Conservation (phyloP, 2,113 vertebrate species). For the Cottus gobio region DNA sequence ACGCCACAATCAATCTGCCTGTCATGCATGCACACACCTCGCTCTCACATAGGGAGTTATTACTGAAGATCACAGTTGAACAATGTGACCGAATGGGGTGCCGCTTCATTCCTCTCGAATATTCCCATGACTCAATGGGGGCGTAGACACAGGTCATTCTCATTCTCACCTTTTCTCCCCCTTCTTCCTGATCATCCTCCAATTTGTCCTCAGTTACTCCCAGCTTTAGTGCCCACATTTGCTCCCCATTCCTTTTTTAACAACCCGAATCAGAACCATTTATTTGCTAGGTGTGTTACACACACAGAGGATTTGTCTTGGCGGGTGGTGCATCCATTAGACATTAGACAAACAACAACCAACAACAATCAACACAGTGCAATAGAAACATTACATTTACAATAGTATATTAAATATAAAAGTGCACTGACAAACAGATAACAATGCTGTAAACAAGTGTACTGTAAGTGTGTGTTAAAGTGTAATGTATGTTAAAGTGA, state of each 20-base stretch:
- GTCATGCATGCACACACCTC: constrained; percentile 1
- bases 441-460: too few relatives aligned
- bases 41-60: constrained; percentile 2
- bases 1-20: neutral
- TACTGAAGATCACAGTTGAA: constrained; percentile 24
- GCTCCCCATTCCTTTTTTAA: constrained; percentile 16
- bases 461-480: too few relatives aligned
- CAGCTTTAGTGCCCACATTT: constrained; percentile 21
- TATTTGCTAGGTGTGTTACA: too few relatives aligned
- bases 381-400: too few relatives aligned
- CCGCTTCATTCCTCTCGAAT: neutral
- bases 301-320: too few relatives aligned
- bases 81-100: constrained; percentile 13
- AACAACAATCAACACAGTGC: too few relatives aligned
- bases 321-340: too few relatives aligned
- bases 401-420: too few relatives aligned
- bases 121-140: constrained; percentile 11
- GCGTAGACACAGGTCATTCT: neutral
- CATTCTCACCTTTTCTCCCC: neutral
- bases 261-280: too few relatives aligned
- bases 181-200: constrained; percentile 12
- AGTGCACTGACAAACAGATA: too few relatives aligned
- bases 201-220: constrained; percentile 29
- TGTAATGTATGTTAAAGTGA: too few relatives aligned
- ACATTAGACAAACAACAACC: too few relatives aligned